These are phyloP conservation scores for Eristalis pertinax DNA, from an alignment of 2,888 invertebrate species.

Conservation along the genomic window DNA sequence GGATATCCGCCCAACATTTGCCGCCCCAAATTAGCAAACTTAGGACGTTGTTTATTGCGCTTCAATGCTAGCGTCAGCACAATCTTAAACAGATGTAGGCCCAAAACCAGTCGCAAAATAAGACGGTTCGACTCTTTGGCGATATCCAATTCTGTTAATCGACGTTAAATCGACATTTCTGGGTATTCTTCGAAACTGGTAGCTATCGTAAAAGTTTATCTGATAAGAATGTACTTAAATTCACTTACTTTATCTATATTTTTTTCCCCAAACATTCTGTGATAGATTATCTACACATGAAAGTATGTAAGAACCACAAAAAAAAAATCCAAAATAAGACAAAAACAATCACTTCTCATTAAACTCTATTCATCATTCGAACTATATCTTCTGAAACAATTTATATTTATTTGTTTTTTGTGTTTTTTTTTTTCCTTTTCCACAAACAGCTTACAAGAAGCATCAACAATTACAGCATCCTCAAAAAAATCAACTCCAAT, in stretches of 20 bases:
- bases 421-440: slow-evolving; percentile 33
- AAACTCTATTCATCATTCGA: slow-evolving; percentile 16
- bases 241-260: background rate
- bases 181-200: too few species aligned
- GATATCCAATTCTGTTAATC: too few species aligned
- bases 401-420: slow-evolving; percentile 31
- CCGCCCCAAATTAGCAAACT: too few species aligned
- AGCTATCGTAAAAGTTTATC: background rate
- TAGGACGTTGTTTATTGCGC: too few species aligned
- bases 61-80: too few species aligned
- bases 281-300: background rate
- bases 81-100: too few species aligned
- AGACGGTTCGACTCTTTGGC: too few species aligned
- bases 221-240: background rate
- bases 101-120: too few species aligned
- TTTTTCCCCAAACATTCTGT: background rate
- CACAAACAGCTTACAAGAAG: slow-evolving; percentile 64
- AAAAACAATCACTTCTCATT: background rate
- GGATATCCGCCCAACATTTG: too few species aligned
- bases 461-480: slow-evolving; percentile 59
- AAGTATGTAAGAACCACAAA: background rate
- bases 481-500: slow-evolving; percentile 49
- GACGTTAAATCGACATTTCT: too few species aligned
- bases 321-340: background rate
- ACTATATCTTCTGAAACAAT: slow-evolving; percentile 44